phyloP scores from a whole-genome alignment of 2,113 vertebrate genomes.

The Micromys minutus region DNA sequence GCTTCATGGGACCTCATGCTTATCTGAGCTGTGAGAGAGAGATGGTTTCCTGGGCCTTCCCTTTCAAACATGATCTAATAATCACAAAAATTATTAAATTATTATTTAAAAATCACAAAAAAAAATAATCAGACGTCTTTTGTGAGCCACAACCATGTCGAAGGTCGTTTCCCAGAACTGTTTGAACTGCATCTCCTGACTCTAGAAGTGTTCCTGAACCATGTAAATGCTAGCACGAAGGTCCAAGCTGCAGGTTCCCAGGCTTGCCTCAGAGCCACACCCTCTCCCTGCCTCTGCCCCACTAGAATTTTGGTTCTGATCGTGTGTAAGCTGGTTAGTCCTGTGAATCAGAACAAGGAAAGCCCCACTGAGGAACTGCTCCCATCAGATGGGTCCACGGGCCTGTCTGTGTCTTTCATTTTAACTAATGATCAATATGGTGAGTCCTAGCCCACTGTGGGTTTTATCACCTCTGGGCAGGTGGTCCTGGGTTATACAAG shows the following conservation, averaged over 20 bases:
- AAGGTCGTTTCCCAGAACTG: not conserved
- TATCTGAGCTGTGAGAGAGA: not conserved
- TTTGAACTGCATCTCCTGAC: not conserved
- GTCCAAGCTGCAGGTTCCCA: not conserved
- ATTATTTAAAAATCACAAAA: too few relatives aligned
- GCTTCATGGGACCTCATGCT: not conserved
- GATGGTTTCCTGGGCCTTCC: not conserved
- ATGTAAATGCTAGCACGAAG: not conserved
- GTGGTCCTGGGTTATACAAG: not conserved
- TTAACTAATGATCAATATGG: not conserved
- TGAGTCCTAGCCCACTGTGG: not conserved
- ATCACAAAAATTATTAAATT: too few relatives aligned
- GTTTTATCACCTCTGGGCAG: not conserved
- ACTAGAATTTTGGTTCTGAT: not conserved
- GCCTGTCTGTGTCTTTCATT: not conserved
- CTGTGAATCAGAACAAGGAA: not conserved
- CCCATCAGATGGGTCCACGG: not conserved
- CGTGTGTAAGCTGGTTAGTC: not conserved
- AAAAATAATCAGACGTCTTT: too few relatives aligned
- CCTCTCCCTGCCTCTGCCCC: fast-evolving
- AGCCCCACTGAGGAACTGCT: not conserved
- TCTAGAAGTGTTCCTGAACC: not conserved
- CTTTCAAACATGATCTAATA: not conserved
- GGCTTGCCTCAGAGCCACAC: not conserved
- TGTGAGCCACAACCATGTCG: not conserved